These are phyloP conservation scores for Sinotaia quadrata DNA, from an alignment of 2,888 invertebrate species.

Conservation along the genomic window DNA sequence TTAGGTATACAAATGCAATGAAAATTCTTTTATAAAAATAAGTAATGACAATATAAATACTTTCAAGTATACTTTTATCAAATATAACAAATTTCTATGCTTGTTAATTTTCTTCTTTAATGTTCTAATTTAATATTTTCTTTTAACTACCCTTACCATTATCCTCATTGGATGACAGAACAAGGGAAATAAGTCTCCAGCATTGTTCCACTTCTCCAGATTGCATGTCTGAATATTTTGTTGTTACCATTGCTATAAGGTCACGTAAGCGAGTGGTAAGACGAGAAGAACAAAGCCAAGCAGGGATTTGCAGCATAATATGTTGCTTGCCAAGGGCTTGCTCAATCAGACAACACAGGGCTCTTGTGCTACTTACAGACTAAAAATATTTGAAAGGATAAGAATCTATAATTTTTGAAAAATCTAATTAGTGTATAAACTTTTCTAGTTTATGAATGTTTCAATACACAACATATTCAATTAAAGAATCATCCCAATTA, in stretches of 20 bases:
- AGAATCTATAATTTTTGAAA: no score
- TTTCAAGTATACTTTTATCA: no score
- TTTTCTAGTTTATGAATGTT: no score
- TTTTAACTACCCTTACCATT: slow-evolving; percentile 35
- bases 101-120: neutral
- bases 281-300: slow-evolving; percentile 23
- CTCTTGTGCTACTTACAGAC: slow-evolving; percentile 16
- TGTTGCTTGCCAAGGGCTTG: slow-evolving; percentile 24
- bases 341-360: slow-evolving; percentile 27
- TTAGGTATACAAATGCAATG: no score
- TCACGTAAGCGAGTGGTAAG: slow-evolving; percentile 21
- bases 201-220: slow-evolving; percentile 36
- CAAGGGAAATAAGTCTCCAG: slow-evolving; percentile 56
- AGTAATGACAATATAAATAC: no score
- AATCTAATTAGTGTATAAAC: no score
- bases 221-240: neutral
- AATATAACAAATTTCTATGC: no score
- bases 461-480: no score
- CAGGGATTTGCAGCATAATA: slow-evolving; percentile 19
- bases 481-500: no score
- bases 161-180: slow-evolving; percentile 48
- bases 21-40: no score
- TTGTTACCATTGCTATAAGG: slow-evolving; percentile 14
- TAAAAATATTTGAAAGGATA: no score
- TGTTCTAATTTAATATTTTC: neutral